A percentile compares a stretch with the other conserved stretches of the same genome.
phyloP scores from a whole-genome alignment of 2,113 vertebrate genomes.

The Cyprinodon tularosa region DNA sequence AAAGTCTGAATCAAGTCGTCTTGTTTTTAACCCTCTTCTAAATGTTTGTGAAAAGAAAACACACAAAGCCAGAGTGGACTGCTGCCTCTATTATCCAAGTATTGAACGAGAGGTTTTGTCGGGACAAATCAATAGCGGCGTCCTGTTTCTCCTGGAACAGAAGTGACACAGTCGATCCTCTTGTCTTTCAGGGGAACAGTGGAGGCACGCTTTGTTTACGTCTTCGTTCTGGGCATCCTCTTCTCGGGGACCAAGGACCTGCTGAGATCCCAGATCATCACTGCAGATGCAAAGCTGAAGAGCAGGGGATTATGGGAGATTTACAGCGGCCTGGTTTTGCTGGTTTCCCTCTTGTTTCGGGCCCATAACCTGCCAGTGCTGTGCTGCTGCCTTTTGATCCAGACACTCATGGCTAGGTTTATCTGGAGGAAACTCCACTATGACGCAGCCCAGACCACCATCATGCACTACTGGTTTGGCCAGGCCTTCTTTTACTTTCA shows the following conservation, averaged over 20 bases:
- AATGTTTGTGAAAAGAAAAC: conserved; percentile 27
- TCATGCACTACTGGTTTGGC: conserved; percentile 98
- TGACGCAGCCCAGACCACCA: conserved; percentile 86
- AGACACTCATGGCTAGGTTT: conserved; percentile 86
- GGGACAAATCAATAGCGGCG: conserved; percentile 25
- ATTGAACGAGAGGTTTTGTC: conserved; percentile 19
- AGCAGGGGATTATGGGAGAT: conserved; percentile 90
- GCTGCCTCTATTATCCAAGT: conserved; percentile 26
- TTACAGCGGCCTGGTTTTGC: conserved; percentile 87
- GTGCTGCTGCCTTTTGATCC: conserved; percentile 86
- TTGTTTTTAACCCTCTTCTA: neutral
- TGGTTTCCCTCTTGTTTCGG: conserved; percentile 88
- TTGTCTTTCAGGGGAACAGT: conserved; percentile 86
- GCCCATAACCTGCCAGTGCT: conserved; percentile 94
- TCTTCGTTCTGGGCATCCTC: conserved; percentile 94
- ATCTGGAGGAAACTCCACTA: conserved; percentile 90
- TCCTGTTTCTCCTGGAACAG: conserved; percentile 6
- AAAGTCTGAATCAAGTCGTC: conserved; percentile 2
- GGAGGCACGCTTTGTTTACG: conserved; percentile 94
- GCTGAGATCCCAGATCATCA: conserved; percentile 86
- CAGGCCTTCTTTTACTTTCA: conserved; percentile 98
- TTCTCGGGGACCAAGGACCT: conserved; percentile 92
- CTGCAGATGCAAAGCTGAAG: conserved; percentile 74
- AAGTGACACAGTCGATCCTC: conserved; percentile 23
- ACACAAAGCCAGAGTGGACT: conserved; percentile 18